phyloP scores from a whole-genome alignment of 2,888 invertebrate species.

The Pelosia muscerda region DNA sequence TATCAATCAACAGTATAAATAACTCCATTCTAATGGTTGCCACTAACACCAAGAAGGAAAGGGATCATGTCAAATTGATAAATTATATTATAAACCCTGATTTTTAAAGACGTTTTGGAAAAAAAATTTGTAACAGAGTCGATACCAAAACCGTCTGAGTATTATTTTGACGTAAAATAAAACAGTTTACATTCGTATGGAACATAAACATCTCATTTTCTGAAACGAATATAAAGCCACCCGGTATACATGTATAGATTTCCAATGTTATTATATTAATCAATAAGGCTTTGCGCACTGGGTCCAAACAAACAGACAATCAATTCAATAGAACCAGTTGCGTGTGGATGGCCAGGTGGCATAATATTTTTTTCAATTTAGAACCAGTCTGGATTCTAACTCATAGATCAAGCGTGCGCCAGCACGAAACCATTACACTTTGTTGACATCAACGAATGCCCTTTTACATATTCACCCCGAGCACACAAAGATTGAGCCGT shows the following conservation, averaged over 20 bases:
- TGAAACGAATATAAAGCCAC: too few species aligned
- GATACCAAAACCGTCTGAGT: too few species aligned
- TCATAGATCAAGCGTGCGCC: constrained; percentile 78
- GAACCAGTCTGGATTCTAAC: constrained; percentile 71
- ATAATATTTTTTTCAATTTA: constrained; percentile 71
- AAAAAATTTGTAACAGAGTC: too few species aligned
- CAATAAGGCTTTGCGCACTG: constrained; percentile 18
- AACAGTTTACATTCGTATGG: too few species aligned
- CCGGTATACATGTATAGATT: background rate
- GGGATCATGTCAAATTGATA: background rate
- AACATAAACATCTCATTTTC: too few species aligned
- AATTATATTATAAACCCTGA: too few species aligned
- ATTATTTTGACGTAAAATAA: too few species aligned
- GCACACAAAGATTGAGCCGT: constrained; percentile 86
- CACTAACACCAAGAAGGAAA: too few species aligned
- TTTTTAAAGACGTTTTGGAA: too few species aligned
- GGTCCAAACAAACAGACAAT: constrained; percentile 32
- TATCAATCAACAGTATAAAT: too few species aligned
- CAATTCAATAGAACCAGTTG: constrained; percentile 50
- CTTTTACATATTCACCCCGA: constrained; percentile 85
- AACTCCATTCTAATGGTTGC: too few species aligned
- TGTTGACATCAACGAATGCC: constrained; percentile 85
- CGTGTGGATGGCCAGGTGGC: constrained; percentile 48
- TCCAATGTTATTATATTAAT: background rate
- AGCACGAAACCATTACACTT: constrained; percentile 85